These are phyloP conservation scores for Rhadinocentrus ornatus DNA, from an alignment of 2,797 vertebrate genomes.

Conservation along the genomic window DNA sequence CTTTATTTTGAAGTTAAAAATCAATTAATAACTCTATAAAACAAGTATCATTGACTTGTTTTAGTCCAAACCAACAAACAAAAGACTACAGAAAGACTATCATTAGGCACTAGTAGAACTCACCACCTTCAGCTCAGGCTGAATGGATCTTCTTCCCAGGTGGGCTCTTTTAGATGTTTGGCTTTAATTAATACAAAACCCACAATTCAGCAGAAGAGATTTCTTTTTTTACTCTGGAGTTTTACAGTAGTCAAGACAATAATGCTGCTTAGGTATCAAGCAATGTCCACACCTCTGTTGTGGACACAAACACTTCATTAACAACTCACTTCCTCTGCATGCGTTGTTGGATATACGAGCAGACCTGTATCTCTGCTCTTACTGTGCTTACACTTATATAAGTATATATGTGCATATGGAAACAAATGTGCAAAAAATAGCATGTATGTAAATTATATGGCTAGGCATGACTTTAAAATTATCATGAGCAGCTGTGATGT, in stretches of 20 bases:
- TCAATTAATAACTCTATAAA: conserved; percentile 8
- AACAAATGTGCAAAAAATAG: conserved; percentile 2
- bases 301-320: background rate
- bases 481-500: background rate
- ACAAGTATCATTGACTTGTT: background rate
- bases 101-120: background rate
- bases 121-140: background rate
- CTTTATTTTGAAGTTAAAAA: background rate
- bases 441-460: conserved; percentile 4
- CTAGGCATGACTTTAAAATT: conserved; percentile 13
- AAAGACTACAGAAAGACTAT: background rate
- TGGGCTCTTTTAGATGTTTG: background rate
- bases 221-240: background rate
- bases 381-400: too few species aligned
- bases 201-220: background rate
- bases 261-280: background rate
- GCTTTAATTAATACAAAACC: background rate
- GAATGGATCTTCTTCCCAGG: background rate
- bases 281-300: background rate
- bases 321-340: background rate
- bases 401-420: background rate
- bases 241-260: background rate
- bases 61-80: background rate
- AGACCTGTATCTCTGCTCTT: background rate
- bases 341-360: background rate